Base-by-base conservation (phyloP, 2,888 invertebrate species). In the Peribatodes rhomboidaria region DNA sequence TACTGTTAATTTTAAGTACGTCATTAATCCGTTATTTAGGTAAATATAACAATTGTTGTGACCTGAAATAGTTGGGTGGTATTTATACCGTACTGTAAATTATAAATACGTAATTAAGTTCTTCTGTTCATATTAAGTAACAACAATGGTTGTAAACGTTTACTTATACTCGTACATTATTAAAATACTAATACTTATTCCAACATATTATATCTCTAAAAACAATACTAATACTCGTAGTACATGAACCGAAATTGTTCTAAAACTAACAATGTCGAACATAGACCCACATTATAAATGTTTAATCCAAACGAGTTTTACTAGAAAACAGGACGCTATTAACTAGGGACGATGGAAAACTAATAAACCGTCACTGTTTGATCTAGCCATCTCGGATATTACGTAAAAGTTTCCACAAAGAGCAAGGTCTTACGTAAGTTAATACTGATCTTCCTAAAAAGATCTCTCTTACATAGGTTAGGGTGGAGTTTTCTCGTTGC, bases 401-500 rank as follows among this genome's bases (percentile, higher is more conserved):
- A 42, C 8, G 13, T 20, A 50, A 35, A n/a, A 44, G 18, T 11
- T 44, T 39, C 39, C 14, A 39, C 13, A 14, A 20, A 44, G 20
- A 11, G 20, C 44, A 3, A 22, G 14, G 22, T 44, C 42, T 42
- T 42, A 42, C 10, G 13, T 6, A 20, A 20, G 13, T 18, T 11
- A 44, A 20, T 20, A 44, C 20, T 44, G 53, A 41, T 42, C 27
- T 59, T 35, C 39, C 31, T 60, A 56, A 50, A 44, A 41, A 54
- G 49, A 49, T 54, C 14, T 22, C 16, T 44, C 53, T 20, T 20
- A 59, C 59, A 54, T 59, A 64, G 47, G 53, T 65, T 62, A 52
- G 10, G 18, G 44, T 20, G 35, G 68, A 69, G 62, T 70, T 69
- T 65, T 53, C 65, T 58, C 66, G 66, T 58, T 65, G 58, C 44